Evolutionary conservation across 1,140 invertebrate genomes (phyloP).

Genomic region (Caenorhabditis tropicalis): DNA sequence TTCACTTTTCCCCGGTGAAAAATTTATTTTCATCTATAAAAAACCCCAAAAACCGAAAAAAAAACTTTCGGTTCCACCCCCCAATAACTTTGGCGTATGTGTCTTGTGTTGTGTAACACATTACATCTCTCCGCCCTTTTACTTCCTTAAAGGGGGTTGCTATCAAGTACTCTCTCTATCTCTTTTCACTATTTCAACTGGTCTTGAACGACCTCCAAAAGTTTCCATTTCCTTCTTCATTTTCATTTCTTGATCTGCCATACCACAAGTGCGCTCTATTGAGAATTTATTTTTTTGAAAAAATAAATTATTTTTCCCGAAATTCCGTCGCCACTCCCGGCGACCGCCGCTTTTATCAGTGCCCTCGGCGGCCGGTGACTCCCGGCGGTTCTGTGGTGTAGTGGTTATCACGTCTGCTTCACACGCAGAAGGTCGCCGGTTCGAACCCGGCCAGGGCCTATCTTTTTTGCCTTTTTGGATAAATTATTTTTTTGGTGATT

Average conservation of each 20-base stretch:
- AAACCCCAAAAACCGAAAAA: too few species aligned
- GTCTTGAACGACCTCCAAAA: conserved; percentile 25
- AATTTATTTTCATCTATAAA: too few species aligned
- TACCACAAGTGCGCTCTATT: not conserved
- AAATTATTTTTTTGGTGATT: not conserved
- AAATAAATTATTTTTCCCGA: not conserved
- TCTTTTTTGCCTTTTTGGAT: not conserved
- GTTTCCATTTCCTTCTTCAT: conserved; percentile 71
- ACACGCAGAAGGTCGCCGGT: conserved; percentile 63
- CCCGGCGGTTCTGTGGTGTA: conserved; percentile 56
- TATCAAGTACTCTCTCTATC: too few species aligned
- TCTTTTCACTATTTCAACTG: not conserved
- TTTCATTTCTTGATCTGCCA: not conserved
- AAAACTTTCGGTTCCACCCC: too few species aligned
- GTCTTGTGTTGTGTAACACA: too few species aligned
- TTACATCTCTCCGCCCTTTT: too few species aligned
- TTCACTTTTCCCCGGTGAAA: too few species aligned
- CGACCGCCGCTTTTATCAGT: not conserved
- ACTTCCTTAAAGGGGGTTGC: too few species aligned
- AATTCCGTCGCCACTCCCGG: not conserved
- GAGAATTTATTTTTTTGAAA: not conserved
- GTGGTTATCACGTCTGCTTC: conserved; percentile 63
- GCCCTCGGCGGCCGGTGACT: not conserved
- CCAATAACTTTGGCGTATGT: too few species aligned
- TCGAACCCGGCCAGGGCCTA: conserved; percentile 60